Evolutionary conservation across 2,113 vertebrate genomes (phyloP).

Genomic region (Zootoca vivipara): DNA sequence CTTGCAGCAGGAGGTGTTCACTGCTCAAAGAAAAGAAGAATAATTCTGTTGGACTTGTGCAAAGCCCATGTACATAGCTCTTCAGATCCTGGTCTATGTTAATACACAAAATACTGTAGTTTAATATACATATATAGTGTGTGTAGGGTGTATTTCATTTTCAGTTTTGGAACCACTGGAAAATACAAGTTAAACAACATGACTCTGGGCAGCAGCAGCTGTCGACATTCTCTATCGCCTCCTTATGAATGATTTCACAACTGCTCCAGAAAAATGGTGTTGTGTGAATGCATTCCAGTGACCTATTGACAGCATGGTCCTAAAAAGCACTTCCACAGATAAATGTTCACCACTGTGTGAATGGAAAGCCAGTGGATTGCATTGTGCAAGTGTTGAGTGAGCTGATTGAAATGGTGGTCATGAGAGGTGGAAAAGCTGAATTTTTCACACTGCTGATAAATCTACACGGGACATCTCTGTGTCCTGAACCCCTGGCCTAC

Average conservation of each 20-base stretch:
- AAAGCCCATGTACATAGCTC: neutral
- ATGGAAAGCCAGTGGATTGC: neutral
- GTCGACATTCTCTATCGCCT: neutral
- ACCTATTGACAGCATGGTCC: neutral
- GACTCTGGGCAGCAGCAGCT: neutral
- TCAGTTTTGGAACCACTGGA: neutral
- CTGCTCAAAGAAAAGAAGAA: neutral
- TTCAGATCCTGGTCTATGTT: neutral
- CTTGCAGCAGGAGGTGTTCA: neutral
- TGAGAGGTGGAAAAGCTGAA: neutral
- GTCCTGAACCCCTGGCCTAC: no score
- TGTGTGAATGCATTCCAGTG: neutral
- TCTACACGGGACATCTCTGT: neutral
- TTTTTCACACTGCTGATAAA: neutral
- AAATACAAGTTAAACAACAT: neutral
- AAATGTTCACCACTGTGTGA: neutral
- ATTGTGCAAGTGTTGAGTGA: neutral
- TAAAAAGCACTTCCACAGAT: neutral
- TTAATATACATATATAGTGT: neutral
- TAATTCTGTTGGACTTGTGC: neutral
- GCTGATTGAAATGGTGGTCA: neutral
- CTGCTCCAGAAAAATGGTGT: neutral
- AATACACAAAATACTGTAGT: no score
- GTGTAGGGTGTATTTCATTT: neutral
- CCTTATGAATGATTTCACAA: neutral